phyloP scores from a whole-genome alignment of 2,797 vertebrate species.

The Enteromius thamalakanensis region DNA sequence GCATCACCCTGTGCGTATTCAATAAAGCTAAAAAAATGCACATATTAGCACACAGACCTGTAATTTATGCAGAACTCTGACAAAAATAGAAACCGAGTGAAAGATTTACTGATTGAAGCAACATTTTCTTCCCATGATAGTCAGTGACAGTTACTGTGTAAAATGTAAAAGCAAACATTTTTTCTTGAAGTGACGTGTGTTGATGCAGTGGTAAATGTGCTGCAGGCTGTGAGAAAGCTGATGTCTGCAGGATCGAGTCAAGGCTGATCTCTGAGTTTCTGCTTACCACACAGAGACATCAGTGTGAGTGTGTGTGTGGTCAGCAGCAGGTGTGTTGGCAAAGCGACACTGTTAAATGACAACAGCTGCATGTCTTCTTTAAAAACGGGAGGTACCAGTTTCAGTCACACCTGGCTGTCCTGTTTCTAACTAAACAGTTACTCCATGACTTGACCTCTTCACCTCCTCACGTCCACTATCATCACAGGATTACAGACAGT shows the following conservation, averaged over 20 bases:
- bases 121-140: background rate
- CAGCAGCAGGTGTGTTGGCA: constrained; percentile 53
- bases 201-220: background rate
- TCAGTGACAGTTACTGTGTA: background rate
- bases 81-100: background rate
- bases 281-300: constrained; percentile 9
- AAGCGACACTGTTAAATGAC: constrained; percentile 49
- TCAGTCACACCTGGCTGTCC: constrained; percentile 38
- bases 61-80: background rate
- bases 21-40: constrained; percentile 17
- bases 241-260: background rate
- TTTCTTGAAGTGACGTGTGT: background rate
- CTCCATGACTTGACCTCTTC: background rate
- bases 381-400: constrained; percentile 53
- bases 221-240: constrained; percentile 22
- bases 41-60: constrained; percentile 18
- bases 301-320: constrained; percentile 44
- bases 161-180: background rate
- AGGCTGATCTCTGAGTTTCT: constrained; percentile 1
- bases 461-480: background rate
- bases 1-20: background rate
- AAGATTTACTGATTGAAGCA: background rate
- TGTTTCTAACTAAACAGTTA: constrained; percentile 24
- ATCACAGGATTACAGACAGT: background rate
- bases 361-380: constrained; percentile 63